Evolutionary conservation across 2,888 invertebrate species (phyloP), one percentile per base, ranked within the genome.

Genomic region (Teinopalpus imperialis): DNA sequence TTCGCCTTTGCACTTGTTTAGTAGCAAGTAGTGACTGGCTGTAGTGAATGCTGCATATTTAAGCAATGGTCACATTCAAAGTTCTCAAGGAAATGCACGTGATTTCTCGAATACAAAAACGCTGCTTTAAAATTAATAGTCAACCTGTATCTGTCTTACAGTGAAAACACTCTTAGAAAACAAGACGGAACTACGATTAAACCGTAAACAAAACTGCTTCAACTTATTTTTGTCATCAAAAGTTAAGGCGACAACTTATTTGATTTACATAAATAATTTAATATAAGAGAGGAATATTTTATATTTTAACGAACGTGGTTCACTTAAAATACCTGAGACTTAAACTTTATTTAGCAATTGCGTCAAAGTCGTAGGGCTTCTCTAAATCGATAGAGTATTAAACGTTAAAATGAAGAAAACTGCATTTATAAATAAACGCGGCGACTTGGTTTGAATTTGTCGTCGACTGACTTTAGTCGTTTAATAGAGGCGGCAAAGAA

Each of bases 151-250:
- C 68, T 69, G 68, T 63, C 67, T 52, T 49, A 56, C 47, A 54
- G 52, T 56, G 58, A 68, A 69, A 66, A 71, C 66, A 64, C 56
- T 39, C 45, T 46, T 44, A 53, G 60, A 61, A 62, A 70, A 65
- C 69, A 66, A 69, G 63, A 68, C 62, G 63, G 63, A 73, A 74
- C 71, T 71, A 59, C 72, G 69, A 80, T 78, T 74, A 74, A 72
- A 68, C 63, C 63, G 65, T 73, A 75, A 78, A 78, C 74, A 81
- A 74, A 80, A 79, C 73, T 69, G 69, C 61, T 68, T 61, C 61
- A 75, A 79, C 66, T 77, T 74, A 69, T 68, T 78, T 78, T 80
- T 73, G 78, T 80, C 81, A 81, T 81, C 76, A 78, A 74, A 74
- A 75, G 69, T 67, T 72, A 69, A 73, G 67, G 69, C 74, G 78